Conservation (phyloP, 2,113 vertebrate species). For the Oryzias javanicus region DNA sequence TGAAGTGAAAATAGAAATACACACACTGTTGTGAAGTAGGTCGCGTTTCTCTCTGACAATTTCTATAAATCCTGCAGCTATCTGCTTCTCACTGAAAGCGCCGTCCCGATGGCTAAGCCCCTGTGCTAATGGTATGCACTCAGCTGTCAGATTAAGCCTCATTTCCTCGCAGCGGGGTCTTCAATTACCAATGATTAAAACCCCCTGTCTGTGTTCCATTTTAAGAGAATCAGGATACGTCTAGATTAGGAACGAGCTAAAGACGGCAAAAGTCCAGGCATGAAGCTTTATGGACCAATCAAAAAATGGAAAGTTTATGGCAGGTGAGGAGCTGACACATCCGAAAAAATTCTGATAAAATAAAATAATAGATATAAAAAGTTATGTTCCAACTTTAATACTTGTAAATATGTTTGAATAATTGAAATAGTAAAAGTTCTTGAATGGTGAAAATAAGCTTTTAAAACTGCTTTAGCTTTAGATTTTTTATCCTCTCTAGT, state of each 20-base stretch:
- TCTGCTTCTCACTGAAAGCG: slow-evolving; percentile 27
- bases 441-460: too few species aligned
- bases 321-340: too few species aligned
- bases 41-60: slow-evolving; percentile 4
- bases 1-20: slow-evolving; percentile 26
- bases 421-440: too few species aligned
- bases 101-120: slow-evolving; percentile 46
- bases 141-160: slow-evolving; percentile 72
- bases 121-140: slow-evolving; percentile 60
- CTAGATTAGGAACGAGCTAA: slow-evolving; percentile 37
- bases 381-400: too few species aligned
- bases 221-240: slow-evolving; percentile 45
- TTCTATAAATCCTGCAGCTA: slow-evolving; percentile 43
- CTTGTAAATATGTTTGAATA: too few species aligned
- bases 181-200: slow-evolving; percentile 76
- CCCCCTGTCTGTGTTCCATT: slow-evolving; percentile 40
- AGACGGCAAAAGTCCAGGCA: neutral
- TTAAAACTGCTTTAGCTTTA: too few species aligned
- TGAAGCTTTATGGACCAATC: neutral
- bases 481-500: too few species aligned
- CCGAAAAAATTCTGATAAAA: too few species aligned
- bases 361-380: too few species aligned
- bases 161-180: slow-evolving; percentile 73
- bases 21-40: slow-evolving; percentile 3
- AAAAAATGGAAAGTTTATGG: too few species aligned